Evolutionary conservation across 1,140 invertebrate genomes (phyloP), one percentile per base, ranked within the genome.

Genomic region (Drosophila nikananu): DNA sequence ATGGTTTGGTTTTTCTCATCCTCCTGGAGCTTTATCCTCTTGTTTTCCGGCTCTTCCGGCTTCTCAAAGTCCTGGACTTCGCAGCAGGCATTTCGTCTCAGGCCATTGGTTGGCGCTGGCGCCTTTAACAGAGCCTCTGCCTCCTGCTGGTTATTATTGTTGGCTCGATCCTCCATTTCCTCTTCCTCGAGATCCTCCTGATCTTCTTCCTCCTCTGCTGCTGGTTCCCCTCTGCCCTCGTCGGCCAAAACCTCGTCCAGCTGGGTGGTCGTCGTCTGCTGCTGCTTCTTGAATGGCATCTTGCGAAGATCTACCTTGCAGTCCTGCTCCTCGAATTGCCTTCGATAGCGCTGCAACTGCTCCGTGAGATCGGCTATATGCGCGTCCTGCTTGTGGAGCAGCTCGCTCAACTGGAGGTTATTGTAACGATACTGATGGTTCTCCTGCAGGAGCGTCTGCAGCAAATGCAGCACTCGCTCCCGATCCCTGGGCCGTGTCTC

Each of bases 371-470:
- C 92, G n/a, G 59, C 54, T 15, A 93, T 91, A 30, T 92, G 83
- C 51, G 76, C 79, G 55, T 93, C 90, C 51, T 87, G 80, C 39
- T 83, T 86, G 44, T 90, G 83, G 15, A 92, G 59, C 51, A 90
- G 67, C 57, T 92, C 83, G 27, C 86, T 81, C 23, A 92, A 54
- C 51, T 92, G 91, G 39, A 82, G 44, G 66, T 89, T 92, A 21
- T 80, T 82, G 41, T 80, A 86, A 39, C 92, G 86, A 74, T 87
- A 80, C 63, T 92, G 92, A 37, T 90, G 80, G 48, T 93, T 93
- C 65, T 93, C 92, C 55, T 89, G 91, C 37, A 93, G 49, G 42
- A 93, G 58, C 8, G 77, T 70, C 60, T 92, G 91, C 39, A 93
- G 70, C 55, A 93, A 41, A 2, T 83, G 75, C 46, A 91, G 59